Evolutionary conservation across 37 sponge, comb jelly and placozoan genomes (phyloP).

Genomic region (Axinella damicornis): DNA sequence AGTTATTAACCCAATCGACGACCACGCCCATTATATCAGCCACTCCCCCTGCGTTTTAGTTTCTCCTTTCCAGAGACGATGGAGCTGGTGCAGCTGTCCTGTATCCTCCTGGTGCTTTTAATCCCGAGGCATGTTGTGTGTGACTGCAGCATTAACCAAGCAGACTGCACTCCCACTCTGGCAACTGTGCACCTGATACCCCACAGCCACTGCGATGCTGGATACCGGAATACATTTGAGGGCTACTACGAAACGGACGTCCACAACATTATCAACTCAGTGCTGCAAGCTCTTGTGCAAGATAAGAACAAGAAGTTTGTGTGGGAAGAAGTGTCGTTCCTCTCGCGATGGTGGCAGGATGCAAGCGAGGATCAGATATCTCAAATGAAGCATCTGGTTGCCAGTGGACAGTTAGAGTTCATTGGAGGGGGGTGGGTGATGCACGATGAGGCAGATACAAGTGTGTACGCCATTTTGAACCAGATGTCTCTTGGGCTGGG

Average conservation of each 20-base stretch:
- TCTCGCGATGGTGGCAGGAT: conserved; percentile 61
- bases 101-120: too few species aligned
- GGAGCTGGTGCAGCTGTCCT: too few species aligned
- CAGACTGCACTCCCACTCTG: too few species aligned
- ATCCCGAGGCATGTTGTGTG: too few species aligned
- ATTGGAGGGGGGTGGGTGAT: conserved; percentile 94
- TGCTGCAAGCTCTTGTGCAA: conserved; percentile 41
- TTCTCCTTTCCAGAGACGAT: too few species aligned
- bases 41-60: too few species aligned
- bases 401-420: conserved; percentile 80
- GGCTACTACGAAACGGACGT: conserved; percentile 46
- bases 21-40: too few species aligned
- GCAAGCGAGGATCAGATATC: conserved; percentile 22
- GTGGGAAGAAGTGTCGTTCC: conserved; percentile 79
- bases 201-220: conserved; percentile 81
- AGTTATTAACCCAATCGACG: too few species aligned
- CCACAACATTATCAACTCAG: too few species aligned
- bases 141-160: too few species aligned
- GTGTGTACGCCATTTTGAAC: conserved; percentile 3
- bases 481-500: conserved; percentile 27
- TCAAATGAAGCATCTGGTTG: not conserved
- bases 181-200: conserved; percentile 67
- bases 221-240: conserved; percentile 67
- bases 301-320: conserved; percentile 49
- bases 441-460: conserved; percentile 85